Conservation (phyloP, 2,888 invertebrate genomes). For the Tiliacea aurago region DNA sequence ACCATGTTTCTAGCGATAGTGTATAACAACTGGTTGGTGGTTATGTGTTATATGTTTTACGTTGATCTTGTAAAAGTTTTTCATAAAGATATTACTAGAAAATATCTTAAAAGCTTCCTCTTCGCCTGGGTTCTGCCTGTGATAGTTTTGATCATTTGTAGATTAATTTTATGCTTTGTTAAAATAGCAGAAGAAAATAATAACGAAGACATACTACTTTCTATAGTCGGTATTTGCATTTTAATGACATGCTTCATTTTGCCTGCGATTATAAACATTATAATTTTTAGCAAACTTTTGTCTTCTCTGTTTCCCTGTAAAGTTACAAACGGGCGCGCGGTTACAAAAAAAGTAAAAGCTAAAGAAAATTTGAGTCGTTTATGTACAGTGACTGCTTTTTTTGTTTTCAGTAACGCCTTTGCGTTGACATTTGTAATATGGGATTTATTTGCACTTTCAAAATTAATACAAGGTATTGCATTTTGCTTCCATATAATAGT, state of each 20-base stretch:
- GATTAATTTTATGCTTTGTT: not conserved
- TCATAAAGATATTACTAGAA: slow-evolving; percentile 6
- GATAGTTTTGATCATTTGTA: not conserved
- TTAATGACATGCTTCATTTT: slow-evolving; percentile 7
- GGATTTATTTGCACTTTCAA: slow-evolving; percentile 6
- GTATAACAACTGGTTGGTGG: slow-evolving; percentile 41
- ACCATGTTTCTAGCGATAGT: slow-evolving; percentile 32
- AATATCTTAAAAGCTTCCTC: slow-evolving; percentile 42
- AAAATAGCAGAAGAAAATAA: not conserved
- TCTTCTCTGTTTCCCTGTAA: slow-evolving; percentile 20
- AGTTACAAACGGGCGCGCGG: not conserved
- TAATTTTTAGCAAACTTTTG: slow-evolving; percentile 27
- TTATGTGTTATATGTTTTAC: slow-evolving; percentile 46
- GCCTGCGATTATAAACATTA: slow-evolving; percentile 15
- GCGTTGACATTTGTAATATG: slow-evolving; percentile 29
- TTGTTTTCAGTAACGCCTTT: slow-evolving; percentile 36
- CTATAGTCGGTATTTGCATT: not conserved
- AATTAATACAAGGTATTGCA: slow-evolving; percentile 16
- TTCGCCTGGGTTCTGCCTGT: slow-evolving; percentile 43
- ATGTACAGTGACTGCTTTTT: slow-evolving; percentile 21
- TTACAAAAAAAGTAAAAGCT: slow-evolving; percentile 7
- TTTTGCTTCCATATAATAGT: slow-evolving; percentile 28
- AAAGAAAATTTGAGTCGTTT: slow-evolving; percentile 41
- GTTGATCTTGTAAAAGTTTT: slow-evolving; percentile 48
- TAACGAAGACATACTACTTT: not conserved